Percentiles rank a stretch among this genome's conserved stretches.
Conservation (phyloP, 2,797 vertebrate genomes). For the Anableps anableps region DNA sequence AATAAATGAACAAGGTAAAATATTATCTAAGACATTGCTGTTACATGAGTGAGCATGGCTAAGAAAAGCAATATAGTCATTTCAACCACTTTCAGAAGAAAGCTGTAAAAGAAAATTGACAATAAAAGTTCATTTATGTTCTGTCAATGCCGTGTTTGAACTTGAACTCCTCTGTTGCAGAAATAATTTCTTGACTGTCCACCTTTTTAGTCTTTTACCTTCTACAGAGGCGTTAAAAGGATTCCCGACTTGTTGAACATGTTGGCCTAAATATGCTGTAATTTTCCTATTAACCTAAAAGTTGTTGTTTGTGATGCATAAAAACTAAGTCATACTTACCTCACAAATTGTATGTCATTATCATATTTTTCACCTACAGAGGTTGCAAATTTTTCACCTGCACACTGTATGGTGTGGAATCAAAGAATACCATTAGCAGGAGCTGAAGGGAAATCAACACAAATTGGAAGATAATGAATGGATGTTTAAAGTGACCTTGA, state of each 20-base stretch:
- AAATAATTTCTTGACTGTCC: neutral
- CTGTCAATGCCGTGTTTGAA: neutral
- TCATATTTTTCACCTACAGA: neutral
- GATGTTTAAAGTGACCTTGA: neutral
- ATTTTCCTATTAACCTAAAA: neutral
- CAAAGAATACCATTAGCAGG: neutral
- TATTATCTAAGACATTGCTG: neutral
- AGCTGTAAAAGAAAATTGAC: slow-evolving; percentile 15
- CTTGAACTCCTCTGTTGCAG: neutral
- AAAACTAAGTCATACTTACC: neutral
- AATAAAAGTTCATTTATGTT: neutral
- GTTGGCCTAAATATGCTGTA: neutral
- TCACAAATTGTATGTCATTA: neutral
- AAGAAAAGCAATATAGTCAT: neutral
- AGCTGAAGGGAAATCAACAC: neutral
- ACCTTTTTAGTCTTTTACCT: neutral
- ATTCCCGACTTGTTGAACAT: neutral
- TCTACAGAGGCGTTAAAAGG: neutral
- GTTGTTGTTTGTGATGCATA: neutral
- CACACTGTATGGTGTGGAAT: neutral
- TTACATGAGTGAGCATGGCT: slow-evolving; percentile 9
- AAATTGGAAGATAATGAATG: neutral
- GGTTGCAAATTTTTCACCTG: neutral
- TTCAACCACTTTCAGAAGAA: slow-evolving; percentile 17
- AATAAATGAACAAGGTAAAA: slow-evolving; percentile 22